Evolutionary conservation across 2,888 invertebrate species (phyloP), one percentile per base, ranked within the genome.

Genomic region (Ischnus inquisitorius): DNA sequence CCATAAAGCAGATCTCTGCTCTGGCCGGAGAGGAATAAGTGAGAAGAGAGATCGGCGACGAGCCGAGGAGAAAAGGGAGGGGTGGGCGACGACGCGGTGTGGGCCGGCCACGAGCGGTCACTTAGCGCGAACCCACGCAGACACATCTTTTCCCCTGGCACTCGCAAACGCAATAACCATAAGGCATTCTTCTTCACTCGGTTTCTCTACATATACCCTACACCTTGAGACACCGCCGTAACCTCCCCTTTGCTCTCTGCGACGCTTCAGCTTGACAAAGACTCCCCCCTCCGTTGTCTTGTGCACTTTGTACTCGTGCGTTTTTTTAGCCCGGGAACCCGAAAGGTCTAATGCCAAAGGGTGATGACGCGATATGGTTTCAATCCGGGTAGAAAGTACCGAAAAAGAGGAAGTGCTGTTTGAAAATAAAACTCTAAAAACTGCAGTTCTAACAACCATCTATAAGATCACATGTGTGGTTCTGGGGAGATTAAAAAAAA

Each of bases 1-100:
- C 92, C 92, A 91, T 93, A 93, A 93, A 93, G 92, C 93, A 93
- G 79, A 84, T 81, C 79, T 79, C 77, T 65, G 62, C 68, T 80
- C 81, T 79, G 85, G 34, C 34, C 82, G 77, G 82, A 82, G 25
- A 19, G 16, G 16, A 62, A 60, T 54, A 54, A 54, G 22, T 62
- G 41, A 74, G 41, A 19, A 69, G 39, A 62, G 16, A 43, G 60
- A 62, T 16, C 12, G 41, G 60, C 3, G 16, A 48, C 6, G 28
- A 46, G 28, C 5, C 12, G 22, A 51, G 3, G 39, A 3, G 39
- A 48, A 65, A 16, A 19, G 34, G 8, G 51, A 34, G 51, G 34
- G 25, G 14, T 19, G 16, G 64, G 57, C 74, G 86, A 82, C 74
- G 85, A 72, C 65, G 69, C 88, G 89, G 88, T 91, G 91, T 90